Conservation (phyloP, 2,113 vertebrate species). For the Peromyscus polionotus region DNA sequence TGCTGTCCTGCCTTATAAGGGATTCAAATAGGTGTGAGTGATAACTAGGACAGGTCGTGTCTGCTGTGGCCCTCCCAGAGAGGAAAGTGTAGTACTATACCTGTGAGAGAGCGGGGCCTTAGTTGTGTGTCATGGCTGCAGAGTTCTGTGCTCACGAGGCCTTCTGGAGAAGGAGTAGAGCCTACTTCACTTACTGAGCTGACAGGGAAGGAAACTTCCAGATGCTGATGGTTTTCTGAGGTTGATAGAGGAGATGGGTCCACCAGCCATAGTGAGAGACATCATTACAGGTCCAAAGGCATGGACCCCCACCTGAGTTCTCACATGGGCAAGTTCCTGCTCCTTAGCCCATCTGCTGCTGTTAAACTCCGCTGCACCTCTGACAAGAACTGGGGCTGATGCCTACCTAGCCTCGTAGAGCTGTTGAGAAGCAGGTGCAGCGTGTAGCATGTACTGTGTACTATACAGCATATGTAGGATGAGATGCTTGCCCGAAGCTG, state of each 20-base stretch:
- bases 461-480: accelerated
- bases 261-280: not conserved
- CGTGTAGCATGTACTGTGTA: not conserved
- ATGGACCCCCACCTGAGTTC: accelerated
- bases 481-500: not conserved
- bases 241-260: not conserved
- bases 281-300: too few species aligned
- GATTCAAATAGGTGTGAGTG: not conserved
- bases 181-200: not conserved
- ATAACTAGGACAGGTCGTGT: too few species aligned
- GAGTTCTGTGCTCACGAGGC: accelerated
- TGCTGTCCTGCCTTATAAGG: not conserved
- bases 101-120: not conserved
- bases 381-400: accelerated
- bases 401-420: not conserved
- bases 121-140: accelerated
- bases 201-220: not conserved
- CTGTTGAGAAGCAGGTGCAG: not conserved
- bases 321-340: too few species aligned
- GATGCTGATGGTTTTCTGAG: not conserved
- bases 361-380: accelerated
- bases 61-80: accelerated
- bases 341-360: not conserved
- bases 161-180: not conserved
- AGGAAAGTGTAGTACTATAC: accelerated